These are phyloP conservation scores for Tachina lurida DNA, from an alignment of 2,888 invertebrate species.

Conservation along the genomic window DNA sequence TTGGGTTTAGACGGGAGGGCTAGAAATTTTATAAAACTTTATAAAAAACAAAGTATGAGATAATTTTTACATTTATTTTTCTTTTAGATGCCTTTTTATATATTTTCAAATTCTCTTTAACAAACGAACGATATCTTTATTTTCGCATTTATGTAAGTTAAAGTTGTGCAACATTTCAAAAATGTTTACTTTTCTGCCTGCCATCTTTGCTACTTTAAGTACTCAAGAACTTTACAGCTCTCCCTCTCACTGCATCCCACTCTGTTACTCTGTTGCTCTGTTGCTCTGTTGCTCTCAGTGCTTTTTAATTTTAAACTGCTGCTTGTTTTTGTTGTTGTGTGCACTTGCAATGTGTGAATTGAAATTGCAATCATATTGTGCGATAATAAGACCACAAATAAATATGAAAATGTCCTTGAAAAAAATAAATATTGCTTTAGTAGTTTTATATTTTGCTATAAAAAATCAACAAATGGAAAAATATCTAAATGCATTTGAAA, in stretches of 20 bases:
- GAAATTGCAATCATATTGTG: slow-evolving; percentile 53
- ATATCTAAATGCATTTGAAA: slow-evolving; percentile 53
- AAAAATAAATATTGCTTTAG: slow-evolving; percentile 57
- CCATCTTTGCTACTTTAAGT: too few relatives aligned
- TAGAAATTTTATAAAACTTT: too few relatives aligned
- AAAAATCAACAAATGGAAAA: background rate
- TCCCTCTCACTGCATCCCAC: background rate
- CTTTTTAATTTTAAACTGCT: background rate
- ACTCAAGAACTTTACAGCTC: background rate
- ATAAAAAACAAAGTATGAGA: too few relatives aligned
- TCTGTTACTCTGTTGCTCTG: background rate
- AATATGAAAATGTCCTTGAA: slow-evolving; percentile 68
- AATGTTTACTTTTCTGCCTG: background rate
- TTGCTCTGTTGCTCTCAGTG: background rate
- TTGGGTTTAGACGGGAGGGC: too few relatives aligned
- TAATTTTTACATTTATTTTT: too few relatives aligned
- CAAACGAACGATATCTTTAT: too few relatives aligned
- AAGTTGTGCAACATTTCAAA: background rate
- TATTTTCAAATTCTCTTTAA: too few relatives aligned
- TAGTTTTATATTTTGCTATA: slow-evolving; percentile 14
- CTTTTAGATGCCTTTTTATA: too few relatives aligned
- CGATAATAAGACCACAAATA: slow-evolving; percentile 68
- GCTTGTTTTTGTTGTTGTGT: background rate
- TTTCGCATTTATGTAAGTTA: too few relatives aligned
- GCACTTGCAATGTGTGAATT: slow-evolving; percentile 59